A percentile compares a stretch with the other conserved stretches of the same genome.
These are phyloP conservation scores for Agrilus planipennis DNA, from an alignment of 1,140 invertebrate genomes.

Conservation along the genomic window DNA sequence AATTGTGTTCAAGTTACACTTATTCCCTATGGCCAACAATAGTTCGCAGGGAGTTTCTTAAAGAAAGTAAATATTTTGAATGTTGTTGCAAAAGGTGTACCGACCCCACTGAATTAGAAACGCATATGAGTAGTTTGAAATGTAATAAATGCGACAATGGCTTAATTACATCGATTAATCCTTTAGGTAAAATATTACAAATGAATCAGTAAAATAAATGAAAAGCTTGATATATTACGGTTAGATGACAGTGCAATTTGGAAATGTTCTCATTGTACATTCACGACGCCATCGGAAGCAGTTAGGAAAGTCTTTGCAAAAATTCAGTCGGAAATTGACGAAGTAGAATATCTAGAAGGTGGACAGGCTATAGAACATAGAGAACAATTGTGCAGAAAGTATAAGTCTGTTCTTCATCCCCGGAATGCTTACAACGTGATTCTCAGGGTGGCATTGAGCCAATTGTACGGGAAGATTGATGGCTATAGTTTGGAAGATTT, in stretches of 20 bases:
- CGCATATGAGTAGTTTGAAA: constrained; percentile 62
- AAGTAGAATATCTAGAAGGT: constrained; percentile 34
- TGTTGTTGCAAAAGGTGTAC: constrained; percentile 60
- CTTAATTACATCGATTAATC: constrained; percentile 49
- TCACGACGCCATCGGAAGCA: constrained; percentile 43
- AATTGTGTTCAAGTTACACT: constrained; percentile 62
- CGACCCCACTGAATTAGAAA: constrained; percentile 63
- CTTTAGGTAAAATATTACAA: constrained; percentile 43
- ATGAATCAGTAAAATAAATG: background rate
- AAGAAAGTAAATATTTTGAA: constrained; percentile 63
- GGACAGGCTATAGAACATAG: constrained; percentile 34
- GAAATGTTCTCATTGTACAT: constrained; percentile 61
- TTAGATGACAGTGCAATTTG: constrained; percentile 38
- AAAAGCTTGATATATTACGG: background rate
- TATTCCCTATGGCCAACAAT: constrained; percentile 65
- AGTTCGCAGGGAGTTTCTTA: constrained; percentile 52
- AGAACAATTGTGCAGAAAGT: constrained; percentile 47
- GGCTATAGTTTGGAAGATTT: constrained; percentile 60
- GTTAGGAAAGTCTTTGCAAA: constrained; percentile 44
- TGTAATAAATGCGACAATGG: constrained; percentile 64
- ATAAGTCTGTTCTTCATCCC: constrained; percentile 54
- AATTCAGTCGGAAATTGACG: constrained; percentile 50
- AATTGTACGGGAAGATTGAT: constrained; percentile 61
- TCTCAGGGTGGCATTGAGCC: constrained; percentile 52
- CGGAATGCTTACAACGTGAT: constrained; percentile 54